These are phyloP conservation scores for Drosophila nigritarsus DNA, from an alignment of 2,888 invertebrate species.

Conservation along the genomic window DNA sequence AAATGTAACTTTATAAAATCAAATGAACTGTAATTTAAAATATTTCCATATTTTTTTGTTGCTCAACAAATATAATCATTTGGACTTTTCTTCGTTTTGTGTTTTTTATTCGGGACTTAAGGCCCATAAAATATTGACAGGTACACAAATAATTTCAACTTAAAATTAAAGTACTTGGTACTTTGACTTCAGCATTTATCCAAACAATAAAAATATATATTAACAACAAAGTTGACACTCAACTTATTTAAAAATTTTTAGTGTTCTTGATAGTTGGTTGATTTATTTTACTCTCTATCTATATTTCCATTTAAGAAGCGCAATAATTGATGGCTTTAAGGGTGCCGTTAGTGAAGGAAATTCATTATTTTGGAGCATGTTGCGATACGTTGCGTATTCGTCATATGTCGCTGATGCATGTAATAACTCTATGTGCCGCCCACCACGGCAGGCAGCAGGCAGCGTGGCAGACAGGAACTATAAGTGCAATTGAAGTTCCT, in stretches of 20 bases:
- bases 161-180: not conserved
- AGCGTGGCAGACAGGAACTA: slow-evolving; percentile 42
- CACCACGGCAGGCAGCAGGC: not conserved
- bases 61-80: not conserved
- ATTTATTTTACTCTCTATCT: not conserved
- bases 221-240: not conserved
- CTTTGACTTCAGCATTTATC: not conserved
- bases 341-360: slow-evolving; percentile 20
- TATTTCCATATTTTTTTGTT: not conserved
- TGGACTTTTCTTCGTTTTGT: accelerated
- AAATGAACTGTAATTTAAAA: not conserved
- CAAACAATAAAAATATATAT: not conserved
- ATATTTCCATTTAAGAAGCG: slow-evolving; percentile 23
- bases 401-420: slow-evolving; percentile 47
- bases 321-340: slow-evolving; percentile 53
- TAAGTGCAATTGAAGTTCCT: slow-evolving; percentile 77
- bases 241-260: not conserved
- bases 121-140: not conserved
- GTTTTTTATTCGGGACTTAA: not conserved
- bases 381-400: slow-evolving; percentile 58
- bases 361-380: slow-evolving; percentile 3
- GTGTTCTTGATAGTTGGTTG: not conserved
- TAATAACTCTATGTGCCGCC: slow-evolving; percentile 56
- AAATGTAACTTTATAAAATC: not conserved
- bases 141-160: not conserved